phyloP scores from a whole-genome alignment of 2,797 vertebrate species.

The Chiroxiphia lanceolata region DNA sequence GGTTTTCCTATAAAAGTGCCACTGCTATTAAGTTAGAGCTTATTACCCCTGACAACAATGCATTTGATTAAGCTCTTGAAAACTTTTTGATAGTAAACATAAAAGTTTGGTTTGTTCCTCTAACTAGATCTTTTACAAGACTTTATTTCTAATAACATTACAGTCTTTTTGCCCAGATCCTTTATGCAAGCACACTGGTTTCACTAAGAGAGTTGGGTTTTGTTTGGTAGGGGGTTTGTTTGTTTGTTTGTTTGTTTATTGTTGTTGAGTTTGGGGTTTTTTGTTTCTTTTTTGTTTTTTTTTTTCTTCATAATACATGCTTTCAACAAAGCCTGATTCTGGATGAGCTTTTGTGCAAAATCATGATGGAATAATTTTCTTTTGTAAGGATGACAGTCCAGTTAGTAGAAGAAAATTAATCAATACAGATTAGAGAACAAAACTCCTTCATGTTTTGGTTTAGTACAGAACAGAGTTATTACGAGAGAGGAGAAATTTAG shows the following conservation, averaged over 20 bases:
- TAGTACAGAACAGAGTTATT: background rate
- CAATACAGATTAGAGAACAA: background rate
- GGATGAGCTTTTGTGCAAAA: background rate
- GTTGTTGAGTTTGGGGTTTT: background rate
- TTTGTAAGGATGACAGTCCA: background rate
- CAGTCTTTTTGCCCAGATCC: background rate
- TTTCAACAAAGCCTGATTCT: background rate
- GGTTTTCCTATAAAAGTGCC: background rate
- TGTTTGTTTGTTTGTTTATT: background rate
- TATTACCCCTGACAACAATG: background rate
- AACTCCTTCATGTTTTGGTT: background rate
- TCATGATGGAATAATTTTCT: background rate
- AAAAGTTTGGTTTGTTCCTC: background rate
- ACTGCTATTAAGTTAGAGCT: background rate
- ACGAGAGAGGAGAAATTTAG: background rate
- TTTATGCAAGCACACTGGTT: background rate
- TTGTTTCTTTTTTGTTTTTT: background rate
- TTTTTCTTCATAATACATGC: background rate
- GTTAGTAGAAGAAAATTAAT: background rate
- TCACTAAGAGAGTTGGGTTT: accelerated
- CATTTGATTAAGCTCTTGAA: background rate
- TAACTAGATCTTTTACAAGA: background rate
- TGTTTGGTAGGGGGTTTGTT: background rate
- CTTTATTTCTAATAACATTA: background rate
- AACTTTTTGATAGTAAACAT: background rate